phyloP scores from a whole-genome alignment of 2,113 vertebrate species.

The Paratilapia polleni region DNA sequence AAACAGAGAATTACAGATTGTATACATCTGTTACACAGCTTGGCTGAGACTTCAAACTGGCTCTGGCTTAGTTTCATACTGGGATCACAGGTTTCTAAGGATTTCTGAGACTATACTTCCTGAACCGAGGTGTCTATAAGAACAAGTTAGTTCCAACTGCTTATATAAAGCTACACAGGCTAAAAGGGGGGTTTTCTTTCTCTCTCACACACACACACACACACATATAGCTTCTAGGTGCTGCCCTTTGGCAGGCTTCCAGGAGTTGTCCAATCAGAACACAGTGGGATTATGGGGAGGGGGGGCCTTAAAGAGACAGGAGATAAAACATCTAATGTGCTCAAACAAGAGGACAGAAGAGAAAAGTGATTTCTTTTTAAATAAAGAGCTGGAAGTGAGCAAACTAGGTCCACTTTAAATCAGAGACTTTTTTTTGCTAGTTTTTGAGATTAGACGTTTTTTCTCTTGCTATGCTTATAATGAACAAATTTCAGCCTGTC shows the following conservation, averaged over 20 bases:
- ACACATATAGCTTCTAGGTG: background rate
- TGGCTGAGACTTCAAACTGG: background rate
- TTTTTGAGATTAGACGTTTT: too few relatives aligned
- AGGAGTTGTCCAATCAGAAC: background rate
- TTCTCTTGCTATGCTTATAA: too few relatives aligned
- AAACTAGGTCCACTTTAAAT: background rate
- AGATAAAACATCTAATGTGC: background rate
- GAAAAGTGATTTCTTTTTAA: background rate
- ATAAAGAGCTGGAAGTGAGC: background rate
- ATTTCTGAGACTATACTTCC: background rate
- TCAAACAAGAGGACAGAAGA: background rate
- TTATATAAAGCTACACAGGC: background rate
- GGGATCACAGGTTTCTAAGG: background rate
- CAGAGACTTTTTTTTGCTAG: too few relatives aligned
- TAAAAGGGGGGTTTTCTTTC: too few relatives aligned
- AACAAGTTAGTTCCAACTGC: background rate
- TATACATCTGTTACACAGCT: background rate
- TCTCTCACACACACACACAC: too few relatives aligned
- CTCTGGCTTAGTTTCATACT: background rate
- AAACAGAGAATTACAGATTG: background rate
- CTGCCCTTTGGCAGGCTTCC: background rate
- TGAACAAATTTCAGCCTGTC: too few relatives aligned
- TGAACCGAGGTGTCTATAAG: background rate
- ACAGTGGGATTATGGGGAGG: background rate
- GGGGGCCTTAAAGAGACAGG: background rate